Evolutionary conservation across 2,797 vertebrate genomes (phyloP).

Genomic region (Toxotes lorentzi): DNA sequence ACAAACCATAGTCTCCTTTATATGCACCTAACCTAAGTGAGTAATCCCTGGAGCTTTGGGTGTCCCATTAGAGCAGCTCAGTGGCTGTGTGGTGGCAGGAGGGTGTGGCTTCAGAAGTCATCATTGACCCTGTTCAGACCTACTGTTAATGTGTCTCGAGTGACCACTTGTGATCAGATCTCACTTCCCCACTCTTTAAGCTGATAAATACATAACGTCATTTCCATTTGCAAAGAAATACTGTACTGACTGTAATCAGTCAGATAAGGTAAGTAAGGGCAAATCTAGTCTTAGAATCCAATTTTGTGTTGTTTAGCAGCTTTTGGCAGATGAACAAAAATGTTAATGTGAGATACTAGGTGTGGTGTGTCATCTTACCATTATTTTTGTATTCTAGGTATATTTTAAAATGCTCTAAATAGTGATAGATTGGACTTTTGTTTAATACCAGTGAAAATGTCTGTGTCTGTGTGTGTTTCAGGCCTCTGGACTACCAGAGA

Average conservation of each 20-base stretch:
- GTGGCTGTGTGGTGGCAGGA: not conserved
- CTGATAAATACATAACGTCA: no score
- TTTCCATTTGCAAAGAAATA: no score
- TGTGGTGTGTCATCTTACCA: not conserved
- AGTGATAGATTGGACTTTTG: not conserved
- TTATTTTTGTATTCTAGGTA: not conserved
- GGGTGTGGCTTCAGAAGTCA: not conserved
- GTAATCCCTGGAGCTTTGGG: no score
- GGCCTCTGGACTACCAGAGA: slow-evolving; percentile 90
- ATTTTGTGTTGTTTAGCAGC: not conserved
- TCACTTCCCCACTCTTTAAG: no score
- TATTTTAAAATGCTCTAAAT: not conserved
- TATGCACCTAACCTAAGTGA: no score
- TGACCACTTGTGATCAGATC: no score
- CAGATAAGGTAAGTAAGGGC: not conserved
- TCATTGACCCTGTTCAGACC: no score
- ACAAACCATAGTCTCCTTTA: no score
- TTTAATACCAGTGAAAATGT: not conserved
- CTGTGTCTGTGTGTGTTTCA: slow-evolving; percentile 77
- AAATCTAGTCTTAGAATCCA: not conserved
- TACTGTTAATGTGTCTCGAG: no score
- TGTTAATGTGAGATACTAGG: not conserved
- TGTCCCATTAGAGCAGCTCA: not conserved
- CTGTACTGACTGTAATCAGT: no score
- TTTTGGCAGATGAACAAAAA: not conserved